phyloP scores from a whole-genome alignment of 2,888 invertebrate species.

The Phortica magna region DNA sequence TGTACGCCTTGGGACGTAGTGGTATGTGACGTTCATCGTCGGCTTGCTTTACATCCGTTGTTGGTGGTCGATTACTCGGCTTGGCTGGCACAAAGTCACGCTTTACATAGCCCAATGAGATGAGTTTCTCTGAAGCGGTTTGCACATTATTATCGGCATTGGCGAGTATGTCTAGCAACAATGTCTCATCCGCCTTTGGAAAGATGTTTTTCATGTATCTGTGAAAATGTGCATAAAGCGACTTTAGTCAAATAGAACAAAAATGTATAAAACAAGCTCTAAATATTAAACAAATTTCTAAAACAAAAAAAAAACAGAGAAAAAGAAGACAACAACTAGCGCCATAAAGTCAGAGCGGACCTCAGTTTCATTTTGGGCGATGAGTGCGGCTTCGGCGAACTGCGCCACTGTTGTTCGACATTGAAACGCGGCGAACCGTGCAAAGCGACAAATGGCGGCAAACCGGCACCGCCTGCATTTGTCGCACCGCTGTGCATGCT shows the following conservation, averaged over 20 bases:
- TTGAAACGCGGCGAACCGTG: constrained; percentile 81
- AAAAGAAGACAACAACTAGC: constrained; percentile 11
- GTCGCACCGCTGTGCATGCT: constrained; percentile 80
- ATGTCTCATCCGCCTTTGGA: constrained; percentile 92
- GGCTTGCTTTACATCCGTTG: constrained; percentile 56
- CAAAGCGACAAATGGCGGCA: constrained; percentile 39
- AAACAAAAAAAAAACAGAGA: constrained; percentile 35
- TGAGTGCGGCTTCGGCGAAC: constrained; percentile 84
- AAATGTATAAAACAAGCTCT: not conserved
- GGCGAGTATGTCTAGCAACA: constrained; percentile 89
- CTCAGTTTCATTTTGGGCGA: constrained; percentile 96
- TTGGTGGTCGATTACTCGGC: constrained; percentile 78
- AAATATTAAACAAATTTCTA: constrained; percentile 2
- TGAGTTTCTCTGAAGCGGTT: constrained; percentile 89
- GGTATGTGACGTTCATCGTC: constrained; percentile 67
- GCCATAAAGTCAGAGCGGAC: constrained; percentile 77
- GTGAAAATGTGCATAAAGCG: constrained; percentile 44
- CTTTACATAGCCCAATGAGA: constrained; percentile 89
- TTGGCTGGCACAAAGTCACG: constrained; percentile 84
- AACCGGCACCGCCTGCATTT: constrained; percentile 62
- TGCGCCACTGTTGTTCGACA: constrained; percentile 79
- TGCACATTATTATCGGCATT: constrained; percentile 95
- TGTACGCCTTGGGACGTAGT: constrained; percentile 83
- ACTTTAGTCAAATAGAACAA: not conserved
- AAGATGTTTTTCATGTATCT: constrained; percentile 95